Percentiles rank a stretch among this genome's conserved stretches.
phyloP scores from a whole-genome alignment of 2,888 invertebrate species.

The Argyresthia goedartella region DNA sequence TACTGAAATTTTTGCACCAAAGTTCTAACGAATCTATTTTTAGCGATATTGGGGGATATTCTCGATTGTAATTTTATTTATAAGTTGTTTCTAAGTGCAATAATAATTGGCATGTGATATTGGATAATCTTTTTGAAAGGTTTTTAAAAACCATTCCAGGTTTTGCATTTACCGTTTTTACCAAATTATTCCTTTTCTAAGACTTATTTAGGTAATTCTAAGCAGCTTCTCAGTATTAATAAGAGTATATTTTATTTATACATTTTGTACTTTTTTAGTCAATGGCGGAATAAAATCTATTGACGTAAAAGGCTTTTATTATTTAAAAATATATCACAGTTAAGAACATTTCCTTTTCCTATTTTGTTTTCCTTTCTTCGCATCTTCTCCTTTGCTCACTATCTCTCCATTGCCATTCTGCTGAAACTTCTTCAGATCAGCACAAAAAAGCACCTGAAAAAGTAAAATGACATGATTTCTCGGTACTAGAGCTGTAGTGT shows the following conservation, averaged over 20 bases:
- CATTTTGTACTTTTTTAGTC: constrained; percentile 1
- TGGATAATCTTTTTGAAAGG: constrained; percentile 40
- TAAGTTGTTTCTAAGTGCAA: constrained; percentile 8
- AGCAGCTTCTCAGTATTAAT: constrained; percentile 7
- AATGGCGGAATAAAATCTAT: not conserved
- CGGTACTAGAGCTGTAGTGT: too few relatives aligned
- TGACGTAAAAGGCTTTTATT: not conserved
- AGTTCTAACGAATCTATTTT: too few relatives aligned
- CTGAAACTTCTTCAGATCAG: constrained; percentile 83
- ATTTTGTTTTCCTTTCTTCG: constrained; percentile 27
- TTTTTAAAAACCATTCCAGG: constrained; percentile 45
- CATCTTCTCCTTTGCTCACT: constrained; percentile 54
- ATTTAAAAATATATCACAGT: constrained; percentile 11
- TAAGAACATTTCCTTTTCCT: constrained; percentile 14
- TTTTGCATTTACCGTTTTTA: constrained; percentile 22
- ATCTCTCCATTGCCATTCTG: constrained; percentile 22
- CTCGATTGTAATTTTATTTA: too few relatives aligned
- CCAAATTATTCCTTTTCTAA: constrained; percentile 5
- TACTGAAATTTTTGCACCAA: too few relatives aligned
- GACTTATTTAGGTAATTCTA: not conserved
- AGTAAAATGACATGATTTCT: not conserved
- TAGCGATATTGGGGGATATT: too few relatives aligned
- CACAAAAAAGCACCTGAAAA: constrained; percentile 68
- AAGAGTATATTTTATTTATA: not conserved
- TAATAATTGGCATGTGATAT: constrained; percentile 37